These are phyloP conservation scores for Megaleporinus macrocephalus DNA, from an alignment of 2,113 vertebrate genomes.

Conservation along the genomic window DNA sequence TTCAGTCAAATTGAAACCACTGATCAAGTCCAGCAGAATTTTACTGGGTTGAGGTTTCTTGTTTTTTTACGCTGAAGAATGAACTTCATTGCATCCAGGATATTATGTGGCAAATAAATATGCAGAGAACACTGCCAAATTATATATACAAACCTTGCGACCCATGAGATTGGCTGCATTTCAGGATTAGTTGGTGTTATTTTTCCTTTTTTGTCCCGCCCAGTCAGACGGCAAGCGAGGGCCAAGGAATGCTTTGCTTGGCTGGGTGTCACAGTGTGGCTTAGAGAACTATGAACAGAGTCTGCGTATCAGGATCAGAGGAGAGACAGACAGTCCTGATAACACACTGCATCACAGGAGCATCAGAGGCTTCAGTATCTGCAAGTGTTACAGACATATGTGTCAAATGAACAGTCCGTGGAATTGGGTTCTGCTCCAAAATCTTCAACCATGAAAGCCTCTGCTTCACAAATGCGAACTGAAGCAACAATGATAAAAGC, in stretches of 20 bases:
- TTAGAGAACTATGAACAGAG: neutral
- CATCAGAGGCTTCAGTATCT: neutral
- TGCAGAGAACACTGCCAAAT: slow-evolving; percentile 17
- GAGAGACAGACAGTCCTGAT: neutral
- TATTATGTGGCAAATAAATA: neutral
- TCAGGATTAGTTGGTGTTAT: neutral
- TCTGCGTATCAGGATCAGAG: neutral
- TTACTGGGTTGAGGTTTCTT: no score
- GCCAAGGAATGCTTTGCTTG: slow-evolving; percentile 36
- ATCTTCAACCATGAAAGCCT: neutral
- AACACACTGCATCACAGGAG: neutral
- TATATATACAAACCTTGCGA: neutral
- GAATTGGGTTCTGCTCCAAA: neutral
- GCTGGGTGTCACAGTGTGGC: neutral
- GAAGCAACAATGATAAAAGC: no score
- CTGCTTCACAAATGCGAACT: no score
- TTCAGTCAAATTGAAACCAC: no score
- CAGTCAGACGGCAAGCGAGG: neutral
- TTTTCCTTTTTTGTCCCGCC: slow-evolving; percentile 12
- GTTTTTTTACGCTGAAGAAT: neutral
- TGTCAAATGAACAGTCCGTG: neutral
- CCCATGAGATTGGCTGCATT: neutral
- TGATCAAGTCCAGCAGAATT: no score
- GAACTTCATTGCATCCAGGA: neutral
- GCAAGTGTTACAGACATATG: no score